Percentiles rank a stretch among this genome's conserved stretches.
phyloP scores from a whole-genome alignment of 1,140 invertebrate species.

The Nymphalis io region DNA sequence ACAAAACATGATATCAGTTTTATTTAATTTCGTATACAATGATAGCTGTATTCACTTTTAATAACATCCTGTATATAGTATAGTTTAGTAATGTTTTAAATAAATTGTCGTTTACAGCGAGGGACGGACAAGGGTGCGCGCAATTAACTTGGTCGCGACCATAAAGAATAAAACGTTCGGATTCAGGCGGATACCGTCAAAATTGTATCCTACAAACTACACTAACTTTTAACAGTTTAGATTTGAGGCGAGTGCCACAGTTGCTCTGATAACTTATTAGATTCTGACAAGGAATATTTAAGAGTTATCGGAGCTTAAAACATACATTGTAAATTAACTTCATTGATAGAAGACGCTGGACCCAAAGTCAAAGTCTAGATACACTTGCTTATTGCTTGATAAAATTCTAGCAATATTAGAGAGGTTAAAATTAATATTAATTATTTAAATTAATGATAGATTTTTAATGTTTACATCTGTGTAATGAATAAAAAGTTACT shows the following conservation, averaged over 20 bases:
- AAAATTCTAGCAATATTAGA: too few species aligned
- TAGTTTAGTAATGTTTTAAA: constrained; percentile 59
- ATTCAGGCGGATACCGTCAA: constrained; percentile 53
- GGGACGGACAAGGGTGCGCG: constrained; percentile 70
- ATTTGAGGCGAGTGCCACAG: neutral
- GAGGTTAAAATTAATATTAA: too few species aligned
- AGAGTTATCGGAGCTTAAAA: neutral
- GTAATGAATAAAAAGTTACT: too few species aligned
- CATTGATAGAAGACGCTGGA: too few species aligned
- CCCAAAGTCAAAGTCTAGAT: too few species aligned
- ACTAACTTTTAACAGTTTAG: constrained; percentile 52
- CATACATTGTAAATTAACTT: too few species aligned
- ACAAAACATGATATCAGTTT: too few species aligned
- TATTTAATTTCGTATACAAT: too few species aligned
- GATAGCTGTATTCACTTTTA: too few species aligned
- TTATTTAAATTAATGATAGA: too few species aligned
- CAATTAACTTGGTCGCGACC: constrained; percentile 66
- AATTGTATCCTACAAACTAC: constrained; percentile 49
- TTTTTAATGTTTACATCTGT: too few species aligned
- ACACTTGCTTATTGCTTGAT: too few species aligned
- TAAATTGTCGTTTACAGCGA: constrained; percentile 71
- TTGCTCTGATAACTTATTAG: neutral
- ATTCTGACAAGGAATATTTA: neutral
- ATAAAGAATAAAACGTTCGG: constrained; percentile 74
- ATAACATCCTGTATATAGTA: constrained; percentile 41